Conservation (phyloP, 23 tunicate genomes). For the Ciona savignyi region DNA sequence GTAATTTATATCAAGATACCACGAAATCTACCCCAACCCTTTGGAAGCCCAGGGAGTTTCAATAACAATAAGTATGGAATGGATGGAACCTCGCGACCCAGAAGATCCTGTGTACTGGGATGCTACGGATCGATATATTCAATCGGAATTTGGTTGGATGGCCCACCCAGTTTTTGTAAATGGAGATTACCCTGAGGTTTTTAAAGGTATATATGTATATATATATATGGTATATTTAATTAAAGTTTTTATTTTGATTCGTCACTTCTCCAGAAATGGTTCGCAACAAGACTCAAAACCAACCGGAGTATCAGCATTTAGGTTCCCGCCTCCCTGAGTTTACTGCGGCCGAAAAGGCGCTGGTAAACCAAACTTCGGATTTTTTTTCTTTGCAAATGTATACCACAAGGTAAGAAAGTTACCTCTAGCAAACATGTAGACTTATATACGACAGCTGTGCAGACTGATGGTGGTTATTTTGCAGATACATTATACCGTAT, state of each 20-base stretch:
- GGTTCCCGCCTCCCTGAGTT: conserved; percentile 83
- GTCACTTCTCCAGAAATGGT: conserved; percentile 63
- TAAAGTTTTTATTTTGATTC: no score
- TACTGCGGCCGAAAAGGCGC: conserved; percentile 68
- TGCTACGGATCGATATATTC: conserved; percentile 81
- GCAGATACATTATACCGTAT: conserved; percentile 38
- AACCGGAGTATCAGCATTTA: conserved; percentile 20
- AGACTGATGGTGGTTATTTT: no score
- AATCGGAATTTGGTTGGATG: conserved; percentile 58
- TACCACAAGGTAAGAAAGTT: conserved; percentile 41
- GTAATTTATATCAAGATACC: conserved; percentile 76
- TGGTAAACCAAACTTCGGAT: conserved; percentile 66
- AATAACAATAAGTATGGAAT: conserved; percentile 74
- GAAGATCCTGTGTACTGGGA: conserved; percentile 45
- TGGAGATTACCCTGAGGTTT: conserved; percentile 88
- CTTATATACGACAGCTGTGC: no score
- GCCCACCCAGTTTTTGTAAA: conserved; percentile 91
- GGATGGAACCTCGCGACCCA: conserved; percentile 84
- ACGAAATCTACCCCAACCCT: conserved; percentile 32
- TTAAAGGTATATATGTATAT: no score
- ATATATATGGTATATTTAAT: no score
- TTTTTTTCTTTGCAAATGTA: conserved; percentile 93
- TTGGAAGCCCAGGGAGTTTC: conserved; percentile 44
- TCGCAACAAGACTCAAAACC: conserved; percentile 57
- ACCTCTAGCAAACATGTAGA: no score